Conservation (phyloP, 1,140 invertebrate species). For the Hycleus cichorii region DNA sequence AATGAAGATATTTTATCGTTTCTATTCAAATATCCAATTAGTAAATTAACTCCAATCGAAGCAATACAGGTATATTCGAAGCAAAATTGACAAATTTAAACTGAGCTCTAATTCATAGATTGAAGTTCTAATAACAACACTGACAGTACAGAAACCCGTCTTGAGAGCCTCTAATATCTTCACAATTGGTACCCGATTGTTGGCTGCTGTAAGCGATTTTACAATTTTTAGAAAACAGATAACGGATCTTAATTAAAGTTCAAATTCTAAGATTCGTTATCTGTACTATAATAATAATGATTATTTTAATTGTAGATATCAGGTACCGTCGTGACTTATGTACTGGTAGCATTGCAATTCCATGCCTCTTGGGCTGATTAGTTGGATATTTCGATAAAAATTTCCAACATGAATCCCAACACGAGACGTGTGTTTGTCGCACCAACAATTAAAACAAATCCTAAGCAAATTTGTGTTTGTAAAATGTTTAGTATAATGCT, state of each 20-base stretch:
- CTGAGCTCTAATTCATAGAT: slow-evolving; percentile 19
- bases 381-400: neutral
- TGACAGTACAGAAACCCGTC: slow-evolving; percentile 27
- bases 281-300: too few relatives aligned
- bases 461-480: slow-evolving; percentile 22
- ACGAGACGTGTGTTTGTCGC: neutral
- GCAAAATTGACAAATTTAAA: neutral
- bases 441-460: neutral
- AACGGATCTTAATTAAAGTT: neutral
- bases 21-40: slow-evolving; percentile 26
- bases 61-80: slow-evolving; percentile 15
- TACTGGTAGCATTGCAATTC: slow-evolving; percentile 33
- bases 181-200: slow-evolving; percentile 26
- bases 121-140: slow-evolving; percentile 28
- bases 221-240: too few relatives aligned
- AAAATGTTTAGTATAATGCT: slow-evolving; percentile 20
- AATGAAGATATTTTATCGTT: slow-evolving; percentile 23
- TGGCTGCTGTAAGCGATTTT: slow-evolving; percentile 29
- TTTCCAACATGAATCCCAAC: neutral
- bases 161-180: slow-evolving; percentile 31
- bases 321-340: slow-evolving; percentile 32
- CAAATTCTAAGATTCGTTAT: too few relatives aligned
- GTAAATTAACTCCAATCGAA: slow-evolving; percentile 20
- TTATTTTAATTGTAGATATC: slow-evolving; percentile 26
- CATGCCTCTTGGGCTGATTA: slow-evolving; percentile 26